phyloP scores from a whole-genome alignment of 2,113 vertebrate genomes.

The Puntigrus tetrazona region DNA sequence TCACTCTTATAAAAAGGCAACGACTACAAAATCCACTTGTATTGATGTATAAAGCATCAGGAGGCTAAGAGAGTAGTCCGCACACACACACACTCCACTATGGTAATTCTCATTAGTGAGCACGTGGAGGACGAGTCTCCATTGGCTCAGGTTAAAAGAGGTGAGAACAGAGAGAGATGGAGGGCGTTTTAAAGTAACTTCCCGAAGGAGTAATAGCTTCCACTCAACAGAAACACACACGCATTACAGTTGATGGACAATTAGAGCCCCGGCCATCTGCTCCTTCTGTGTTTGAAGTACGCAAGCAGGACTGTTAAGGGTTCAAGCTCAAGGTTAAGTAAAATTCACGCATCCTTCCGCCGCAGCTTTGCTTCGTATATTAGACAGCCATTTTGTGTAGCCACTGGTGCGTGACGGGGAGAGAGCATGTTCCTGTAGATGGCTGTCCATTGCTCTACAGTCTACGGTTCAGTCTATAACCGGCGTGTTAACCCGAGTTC shows the following conservation, averaged over 20 bases:
- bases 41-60: not conserved
- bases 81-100: not conserved
- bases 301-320: slow-evolving; percentile 42
- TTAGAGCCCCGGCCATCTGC: slow-evolving; percentile 55
- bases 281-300: slow-evolving; percentile 45
- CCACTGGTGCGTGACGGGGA: slow-evolving; percentile 40
- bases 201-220: slow-evolving; percentile 13
- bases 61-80: not conserved
- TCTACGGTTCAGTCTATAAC: slow-evolving; percentile 27
- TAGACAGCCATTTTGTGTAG: slow-evolving; percentile 47
- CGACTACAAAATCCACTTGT: not conserved
- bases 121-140: not conserved
- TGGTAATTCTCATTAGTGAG: slow-evolving; percentile 9
- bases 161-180: slow-evolving; percentile 18
- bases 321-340: slow-evolving; percentile 55
- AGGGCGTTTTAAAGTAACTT: slow-evolving; percentile 20
- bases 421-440: slow-evolving; percentile 44
- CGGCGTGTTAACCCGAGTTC: not conserved
- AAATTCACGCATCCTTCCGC: slow-evolving; percentile 34
- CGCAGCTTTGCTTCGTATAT: slow-evolving; percentile 53
- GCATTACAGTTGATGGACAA: slow-evolving; percentile 51
- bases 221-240: slow-evolving; percentile 29
- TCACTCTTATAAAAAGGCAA: not conserved
- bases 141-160: slow-evolving; percentile 6
- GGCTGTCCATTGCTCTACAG: slow-evolving; percentile 15